phyloP scores from a whole-genome alignment of 1,140 invertebrate species.

The Heliconius melpomene region DNA sequence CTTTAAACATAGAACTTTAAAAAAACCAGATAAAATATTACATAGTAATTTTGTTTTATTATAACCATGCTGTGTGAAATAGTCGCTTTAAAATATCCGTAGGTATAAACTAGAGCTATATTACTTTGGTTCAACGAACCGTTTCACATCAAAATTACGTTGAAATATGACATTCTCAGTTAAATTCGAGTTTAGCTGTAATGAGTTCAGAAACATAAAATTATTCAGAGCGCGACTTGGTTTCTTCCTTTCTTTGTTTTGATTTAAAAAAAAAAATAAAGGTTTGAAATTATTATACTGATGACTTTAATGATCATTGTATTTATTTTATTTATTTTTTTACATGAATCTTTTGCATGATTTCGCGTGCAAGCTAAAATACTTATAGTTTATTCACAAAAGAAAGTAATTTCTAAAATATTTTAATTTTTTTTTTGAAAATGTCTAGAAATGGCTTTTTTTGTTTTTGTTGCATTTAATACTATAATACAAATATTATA shows the following conservation, averaged over 20 bases:
- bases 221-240: slow-evolving; percentile 21
- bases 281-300: slow-evolving; percentile 1
- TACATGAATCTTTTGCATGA: background rate
- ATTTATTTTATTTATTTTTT: background rate
- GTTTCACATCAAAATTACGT: slow-evolving; percentile 43
- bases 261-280: background rate
- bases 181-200: slow-evolving; percentile 44
- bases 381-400: too few species aligned
- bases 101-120: slow-evolving; percentile 16
- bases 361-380: too few species aligned
- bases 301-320: background rate
- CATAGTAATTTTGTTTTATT: background rate
- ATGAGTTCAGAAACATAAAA: slow-evolving; percentile 40
- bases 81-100: slow-evolving; percentile 9
- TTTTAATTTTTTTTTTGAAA: too few species aligned
- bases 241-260: slow-evolving; percentile 13
- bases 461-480: too few species aligned
- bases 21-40: background rate
- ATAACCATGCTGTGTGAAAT: background rate
- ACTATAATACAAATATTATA: too few species aligned
- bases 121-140: slow-evolving; percentile 41
- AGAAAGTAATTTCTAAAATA: too few species aligned
- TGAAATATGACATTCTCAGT: slow-evolving; percentile 48
- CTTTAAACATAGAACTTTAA: background rate
- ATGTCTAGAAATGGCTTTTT: too few species aligned